Evolutionary conservation across 2,113 vertebrate genomes (phyloP).

Genomic region (Arvicanthis niloticus): DNA sequence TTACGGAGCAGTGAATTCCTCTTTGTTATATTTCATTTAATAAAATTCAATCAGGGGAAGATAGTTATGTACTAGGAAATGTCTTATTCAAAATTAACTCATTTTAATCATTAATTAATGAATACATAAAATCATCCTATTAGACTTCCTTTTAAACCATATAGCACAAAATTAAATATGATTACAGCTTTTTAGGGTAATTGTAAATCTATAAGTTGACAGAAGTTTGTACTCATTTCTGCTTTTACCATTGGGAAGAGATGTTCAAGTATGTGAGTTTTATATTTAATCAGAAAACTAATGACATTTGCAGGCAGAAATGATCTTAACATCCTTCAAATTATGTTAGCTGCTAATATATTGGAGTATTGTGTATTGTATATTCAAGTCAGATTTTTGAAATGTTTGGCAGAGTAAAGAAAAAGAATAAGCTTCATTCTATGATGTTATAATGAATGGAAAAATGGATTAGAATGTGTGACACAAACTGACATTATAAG

Average conservation of each 20-base stretch:
- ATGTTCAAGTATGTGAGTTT: not conserved
- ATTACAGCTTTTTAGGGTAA: not conserved
- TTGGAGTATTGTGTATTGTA: not conserved
- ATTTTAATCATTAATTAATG: conserved; percentile 19
- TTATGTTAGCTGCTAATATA: not conserved
- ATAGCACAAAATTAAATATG: not conserved
- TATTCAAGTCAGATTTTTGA: conserved; percentile 23
- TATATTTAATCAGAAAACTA: not conserved
- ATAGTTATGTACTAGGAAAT: not conserved
- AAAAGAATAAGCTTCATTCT: not conserved
- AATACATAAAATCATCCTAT: not conserved
- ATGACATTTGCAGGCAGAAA: not conserved
- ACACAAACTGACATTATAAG: conserved; percentile 53
- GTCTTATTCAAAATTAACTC: not conserved
- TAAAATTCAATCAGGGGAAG: not conserved
- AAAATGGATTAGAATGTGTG: conserved; percentile 38
- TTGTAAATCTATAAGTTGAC: not conserved
- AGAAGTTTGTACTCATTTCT: not conserved
- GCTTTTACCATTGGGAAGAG: not conserved
- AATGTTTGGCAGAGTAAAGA: not conserved
- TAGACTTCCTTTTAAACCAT: not conserved
- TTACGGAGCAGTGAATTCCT: not conserved
- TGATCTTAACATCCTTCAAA: not conserved
- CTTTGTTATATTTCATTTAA: not conserved
- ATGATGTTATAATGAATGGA: not conserved